Conservation (phyloP, 2,113 vertebrate species). For the Dermatemys mawii region DNA sequence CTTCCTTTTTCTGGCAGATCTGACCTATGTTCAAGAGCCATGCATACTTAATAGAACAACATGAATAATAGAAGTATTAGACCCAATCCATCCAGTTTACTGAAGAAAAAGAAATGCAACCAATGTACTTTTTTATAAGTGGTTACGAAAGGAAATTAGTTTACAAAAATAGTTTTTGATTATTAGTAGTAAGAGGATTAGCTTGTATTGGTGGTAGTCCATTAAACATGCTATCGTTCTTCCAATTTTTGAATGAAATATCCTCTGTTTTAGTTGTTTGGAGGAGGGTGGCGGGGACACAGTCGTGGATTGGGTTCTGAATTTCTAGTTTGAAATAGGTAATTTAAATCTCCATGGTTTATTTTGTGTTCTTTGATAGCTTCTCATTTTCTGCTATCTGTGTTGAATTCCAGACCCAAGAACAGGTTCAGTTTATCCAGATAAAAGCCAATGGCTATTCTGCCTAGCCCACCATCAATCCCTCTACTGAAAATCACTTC, state of each 20-base stretch:
- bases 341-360: background rate
- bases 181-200: background rate
- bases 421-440: background rate
- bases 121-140: background rate
- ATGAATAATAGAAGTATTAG: background rate
- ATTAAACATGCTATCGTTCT: background rate
- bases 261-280: background rate
- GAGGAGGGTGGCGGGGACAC: too few relatives aligned
- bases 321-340: background rate
- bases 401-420: background rate
- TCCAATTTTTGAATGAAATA: background rate
- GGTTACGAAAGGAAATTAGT: background rate
- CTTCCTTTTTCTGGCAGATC: background rate
- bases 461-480: background rate
- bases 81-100: background rate
- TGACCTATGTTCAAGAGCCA: background rate
- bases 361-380: background rate
- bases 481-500: background rate
- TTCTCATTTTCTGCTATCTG: background rate
- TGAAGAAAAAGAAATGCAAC: background rate
- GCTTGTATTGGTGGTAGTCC: background rate
- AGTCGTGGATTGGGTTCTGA: background rate
- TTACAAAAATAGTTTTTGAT: background rate
- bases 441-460: background rate
- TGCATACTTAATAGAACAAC: background rate